Evolutionary conservation across 2,888 invertebrate genomes (phyloP).

Genomic region (Pyrochroa serraticornis): DNA sequence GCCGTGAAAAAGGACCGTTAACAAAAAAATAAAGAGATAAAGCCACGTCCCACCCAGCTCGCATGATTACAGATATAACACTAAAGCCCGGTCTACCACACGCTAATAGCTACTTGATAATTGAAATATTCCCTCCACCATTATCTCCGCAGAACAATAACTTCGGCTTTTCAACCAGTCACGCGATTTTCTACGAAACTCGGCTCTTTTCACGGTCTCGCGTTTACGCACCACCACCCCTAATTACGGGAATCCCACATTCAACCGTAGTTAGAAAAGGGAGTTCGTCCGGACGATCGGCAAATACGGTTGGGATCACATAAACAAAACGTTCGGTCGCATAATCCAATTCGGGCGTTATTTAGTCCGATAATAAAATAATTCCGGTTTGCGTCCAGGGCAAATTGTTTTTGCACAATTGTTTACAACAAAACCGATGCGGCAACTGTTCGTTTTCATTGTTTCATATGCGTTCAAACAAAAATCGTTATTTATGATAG

Average conservation of each 20-base stretch:
- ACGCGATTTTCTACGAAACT: conserved; percentile 22
- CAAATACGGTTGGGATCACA: no score
- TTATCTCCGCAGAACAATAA: conserved; percentile 30
- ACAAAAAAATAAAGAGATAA: conserved; percentile 19
- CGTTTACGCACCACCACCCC: conserved; percentile 8
- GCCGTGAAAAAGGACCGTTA: conserved; percentile 22
- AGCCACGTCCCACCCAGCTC: conserved; percentile 8
- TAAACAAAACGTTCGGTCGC: no score
- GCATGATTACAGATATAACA: conserved; percentile 20
- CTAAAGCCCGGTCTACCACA: conserved; percentile 1
- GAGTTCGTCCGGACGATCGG: no score
- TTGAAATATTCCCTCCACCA: conserved; percentile 28
- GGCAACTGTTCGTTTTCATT: no score
- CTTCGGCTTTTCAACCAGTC: conserved; percentile 32
- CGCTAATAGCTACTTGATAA: conserved; percentile 22
- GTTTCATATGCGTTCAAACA: no score
- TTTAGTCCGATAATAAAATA: no score
- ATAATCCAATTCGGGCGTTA: no score
- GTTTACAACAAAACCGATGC: no score
- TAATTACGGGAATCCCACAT: conserved; percentile 1
- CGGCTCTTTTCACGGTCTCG: conserved; percentile 12
- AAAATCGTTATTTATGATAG: no score
- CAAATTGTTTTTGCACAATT: no score
- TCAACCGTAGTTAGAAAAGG: neutral
- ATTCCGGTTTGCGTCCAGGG: no score